phyloP scores from a whole-genome alignment of 2,113 vertebrate genomes.

The Toxostoma redivivum region DNA sequence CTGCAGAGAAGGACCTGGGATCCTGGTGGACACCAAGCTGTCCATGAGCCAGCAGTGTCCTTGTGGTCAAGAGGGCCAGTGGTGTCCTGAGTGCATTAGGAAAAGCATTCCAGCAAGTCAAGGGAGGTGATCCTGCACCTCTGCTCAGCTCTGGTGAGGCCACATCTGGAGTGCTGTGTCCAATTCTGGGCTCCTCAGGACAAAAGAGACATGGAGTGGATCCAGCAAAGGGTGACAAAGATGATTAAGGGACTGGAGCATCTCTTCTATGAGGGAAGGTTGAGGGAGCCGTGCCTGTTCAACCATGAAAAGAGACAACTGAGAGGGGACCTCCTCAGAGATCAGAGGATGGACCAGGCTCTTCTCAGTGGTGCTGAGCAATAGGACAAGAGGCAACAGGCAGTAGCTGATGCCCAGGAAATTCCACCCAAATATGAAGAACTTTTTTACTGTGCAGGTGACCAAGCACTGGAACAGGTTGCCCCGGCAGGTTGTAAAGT shows the following conservation, averaged over 20 bases:
- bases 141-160: background rate
- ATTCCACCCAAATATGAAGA: background rate
- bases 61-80: background rate
- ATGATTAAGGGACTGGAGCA: background rate
- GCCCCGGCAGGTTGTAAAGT: background rate
- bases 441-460: background rate
- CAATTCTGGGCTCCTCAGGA: background rate
- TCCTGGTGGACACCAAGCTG: background rate
- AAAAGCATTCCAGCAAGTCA: background rate
- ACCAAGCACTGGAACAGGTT: accelerated
- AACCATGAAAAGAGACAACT: background rate
- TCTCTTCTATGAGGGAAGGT: background rate
- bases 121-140: background rate
- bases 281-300: background rate
- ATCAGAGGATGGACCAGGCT: background rate
- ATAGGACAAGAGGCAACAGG: background rate
- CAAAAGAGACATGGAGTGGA: accelerated
- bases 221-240: accelerated
- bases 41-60: background rate
- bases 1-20: background rate
- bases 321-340: background rate
- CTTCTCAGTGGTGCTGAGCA: background rate
- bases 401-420: background rate
- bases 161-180: background rate
- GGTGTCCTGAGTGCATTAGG: background rate